A percentile compares a stretch with the other conserved stretches of the same genome.
phyloP scores from a whole-genome alignment of 2,888 invertebrate species.

The Pteria penguin region DNA sequence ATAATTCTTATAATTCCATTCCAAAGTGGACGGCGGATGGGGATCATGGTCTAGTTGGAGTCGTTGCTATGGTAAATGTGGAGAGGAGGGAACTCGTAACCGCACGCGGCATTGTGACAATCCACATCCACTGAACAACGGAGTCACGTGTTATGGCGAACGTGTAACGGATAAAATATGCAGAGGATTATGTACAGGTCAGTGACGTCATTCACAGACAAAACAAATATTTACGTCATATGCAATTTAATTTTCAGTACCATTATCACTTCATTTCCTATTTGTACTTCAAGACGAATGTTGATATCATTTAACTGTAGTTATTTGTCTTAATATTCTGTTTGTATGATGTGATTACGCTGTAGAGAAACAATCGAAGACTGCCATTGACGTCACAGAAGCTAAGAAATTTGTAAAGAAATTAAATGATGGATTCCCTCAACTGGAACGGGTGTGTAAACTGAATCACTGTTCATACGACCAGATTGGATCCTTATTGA shows the following conservation, averaged over 20 bases:
- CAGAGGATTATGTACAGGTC: constrained; percentile 5
- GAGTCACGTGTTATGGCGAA: constrained; percentile 20
- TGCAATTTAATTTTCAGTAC: too few relatives aligned
- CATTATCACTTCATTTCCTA: not conserved
- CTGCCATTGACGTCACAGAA: too few relatives aligned
- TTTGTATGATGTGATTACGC: not conserved
- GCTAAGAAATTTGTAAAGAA: constrained; percentile 39
- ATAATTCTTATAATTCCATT: too few relatives aligned
- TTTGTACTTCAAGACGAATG: too few relatives aligned
- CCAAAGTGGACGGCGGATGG: constrained; percentile 57
- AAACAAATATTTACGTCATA: too few relatives aligned
- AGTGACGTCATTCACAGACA: too few relatives aligned
- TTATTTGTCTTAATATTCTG: not conserved
- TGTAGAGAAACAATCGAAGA: constrained; percentile 22
- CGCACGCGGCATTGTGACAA: constrained; percentile 52
- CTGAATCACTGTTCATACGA: constrained; percentile 47
- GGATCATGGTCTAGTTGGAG: constrained; percentile 53
- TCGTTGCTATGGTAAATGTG: constrained; percentile 48
- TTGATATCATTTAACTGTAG: not conserved
- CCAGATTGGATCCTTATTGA: constrained; percentile 30
- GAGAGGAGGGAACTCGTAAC: constrained; percentile 33
- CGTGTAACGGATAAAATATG: not conserved
- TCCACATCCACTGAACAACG: constrained; percentile 46
- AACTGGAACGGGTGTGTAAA: constrained; percentile 35
- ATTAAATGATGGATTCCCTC: constrained; percentile 46